Conservation (phyloP, 2,797 vertebrate genomes). For the Macrochelys suwanniensis region DNA sequence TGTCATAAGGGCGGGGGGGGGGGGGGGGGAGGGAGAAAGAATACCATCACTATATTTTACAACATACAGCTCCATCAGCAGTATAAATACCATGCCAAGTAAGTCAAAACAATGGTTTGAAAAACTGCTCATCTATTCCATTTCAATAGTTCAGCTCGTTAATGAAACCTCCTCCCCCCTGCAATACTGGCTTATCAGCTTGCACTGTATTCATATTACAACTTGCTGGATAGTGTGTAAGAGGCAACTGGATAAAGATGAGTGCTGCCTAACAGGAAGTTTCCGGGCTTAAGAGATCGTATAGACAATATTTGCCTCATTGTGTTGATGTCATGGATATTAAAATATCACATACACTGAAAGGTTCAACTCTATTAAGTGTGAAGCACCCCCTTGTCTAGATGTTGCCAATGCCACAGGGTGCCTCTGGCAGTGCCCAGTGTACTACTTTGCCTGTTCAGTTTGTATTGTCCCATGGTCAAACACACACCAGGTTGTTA, state of each 20-base stretch:
- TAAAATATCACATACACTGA: not conserved
- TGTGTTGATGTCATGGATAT: not conserved
- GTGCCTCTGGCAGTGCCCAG: accelerated
- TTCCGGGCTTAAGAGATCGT: slow-evolving; percentile 23
- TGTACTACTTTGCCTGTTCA: not conserved
- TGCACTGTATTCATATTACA: not conserved
- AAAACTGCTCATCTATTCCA: not conserved
- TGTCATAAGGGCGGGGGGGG: not conserved
- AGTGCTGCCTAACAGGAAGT: not conserved
- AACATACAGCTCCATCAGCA: not conserved
- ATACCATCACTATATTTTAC: not conserved
- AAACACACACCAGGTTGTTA: not conserved
- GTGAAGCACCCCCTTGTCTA: not conserved
- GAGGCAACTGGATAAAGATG: not conserved
- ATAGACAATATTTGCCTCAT: not conserved
- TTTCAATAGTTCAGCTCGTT: not conserved
- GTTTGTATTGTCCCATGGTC: not conserved
- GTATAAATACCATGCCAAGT: not conserved
- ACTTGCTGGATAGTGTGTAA: not conserved
- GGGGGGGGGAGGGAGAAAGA: not conserved
- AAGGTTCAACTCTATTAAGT: not conserved
- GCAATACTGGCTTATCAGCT: not conserved
- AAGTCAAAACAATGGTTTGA: not conserved
- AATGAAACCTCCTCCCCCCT: not conserved
- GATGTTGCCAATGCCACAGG: slow-evolving; percentile 10